Conservation (phyloP, 2,797 vertebrate genomes). For the Ctenopoma multispine region DNA sequence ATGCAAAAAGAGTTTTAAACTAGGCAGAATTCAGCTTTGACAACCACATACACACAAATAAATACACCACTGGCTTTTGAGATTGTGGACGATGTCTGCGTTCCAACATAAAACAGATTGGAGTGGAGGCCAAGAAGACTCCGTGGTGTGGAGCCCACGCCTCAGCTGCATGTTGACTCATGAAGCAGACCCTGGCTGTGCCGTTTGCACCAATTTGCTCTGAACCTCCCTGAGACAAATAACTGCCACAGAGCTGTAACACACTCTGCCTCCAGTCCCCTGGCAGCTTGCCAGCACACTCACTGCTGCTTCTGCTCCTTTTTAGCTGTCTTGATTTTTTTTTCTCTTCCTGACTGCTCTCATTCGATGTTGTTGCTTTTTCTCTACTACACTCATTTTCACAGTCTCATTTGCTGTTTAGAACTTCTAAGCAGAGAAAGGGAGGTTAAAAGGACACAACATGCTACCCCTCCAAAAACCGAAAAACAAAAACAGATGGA, state of each 20-base stretch:
- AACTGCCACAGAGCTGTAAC: slow-evolving; percentile 70
- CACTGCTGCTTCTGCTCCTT: slow-evolving; percentile 52
- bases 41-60: slow-evolving; percentile 7
- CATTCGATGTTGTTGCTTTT: slow-evolving; percentile 1
- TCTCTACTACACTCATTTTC: slow-evolving; percentile 3
- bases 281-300: slow-evolving; percentile 66
- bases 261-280: slow-evolving; percentile 59
- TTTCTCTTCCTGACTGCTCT: slow-evolving; percentile 10
- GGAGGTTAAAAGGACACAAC: not conserved
- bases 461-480: too few species aligned
- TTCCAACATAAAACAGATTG: slow-evolving; percentile 65
- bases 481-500: slow-evolving; percentile 11
- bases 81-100: slow-evolving; percentile 44
- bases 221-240: slow-evolving; percentile 77
- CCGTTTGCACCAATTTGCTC: slow-evolving; percentile 79
- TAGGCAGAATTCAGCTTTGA: slow-evolving; percentile 26
- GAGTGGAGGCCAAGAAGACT: slow-evolving; percentile 52
- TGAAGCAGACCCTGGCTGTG: slow-evolving; percentile 73
- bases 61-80: slow-evolving; percentile 17
- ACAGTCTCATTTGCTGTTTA: slow-evolving; percentile 19
- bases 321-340: slow-evolving; percentile 42
- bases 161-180: slow-evolving; percentile 72
- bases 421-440: not conserved
- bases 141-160: slow-evolving; percentile 63
- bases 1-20: slow-evolving; percentile 25